Base-by-base conservation (phyloP, 2,113 vertebrate species). In the Pelmatolapia mariae region DNA sequence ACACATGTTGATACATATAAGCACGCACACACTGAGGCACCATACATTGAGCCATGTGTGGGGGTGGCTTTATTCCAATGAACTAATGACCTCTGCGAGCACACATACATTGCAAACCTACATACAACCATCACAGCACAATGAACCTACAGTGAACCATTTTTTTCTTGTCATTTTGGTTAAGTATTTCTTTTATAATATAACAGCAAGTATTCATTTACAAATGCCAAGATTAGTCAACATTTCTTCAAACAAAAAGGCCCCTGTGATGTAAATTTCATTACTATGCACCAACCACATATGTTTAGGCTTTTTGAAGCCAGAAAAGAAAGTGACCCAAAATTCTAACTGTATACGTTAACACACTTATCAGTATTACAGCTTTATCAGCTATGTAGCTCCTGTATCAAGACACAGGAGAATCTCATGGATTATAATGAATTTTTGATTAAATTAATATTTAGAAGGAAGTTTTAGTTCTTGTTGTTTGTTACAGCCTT, bases 251-350 rank as follows among this genome's bases (percentile, higher is more conserved):
- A 68, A 68, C 63, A 68, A 40, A 68, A 68, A 40, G 10, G 19
- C 3, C 61, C 61, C 33, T 66, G 61, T 66, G 19, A 66, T 66
- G 0, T 66, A 1, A 0, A 66, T 38, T 38, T 66, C 33, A 38
- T 38, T 66, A 22, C 10, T 66, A 38, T 68, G 61, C 33, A 68
- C 61, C 33, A 68, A 38, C 33, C 19, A 22, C 33, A 38, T 38
- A 68, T 68, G 19, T 38, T 68, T 68, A 68, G 61, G 0, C 33
- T 5, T 68, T 40, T 68, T 68, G 36, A 68, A 68, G 5, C n/a
- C 36, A 22, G 63, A 8, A 68, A 40, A 68, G 63, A 68, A 40
- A 40, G 36, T 40, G 11, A 40, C 33, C n/a, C 19, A 0, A 68
- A 68, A 71, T 68, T 40, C n/a, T 68, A 68, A 68, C 19, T 68